Evolutionary conservation across 2,113 vertebrate genomes (phyloP).

Genomic region (Mobula birostris): DNA sequence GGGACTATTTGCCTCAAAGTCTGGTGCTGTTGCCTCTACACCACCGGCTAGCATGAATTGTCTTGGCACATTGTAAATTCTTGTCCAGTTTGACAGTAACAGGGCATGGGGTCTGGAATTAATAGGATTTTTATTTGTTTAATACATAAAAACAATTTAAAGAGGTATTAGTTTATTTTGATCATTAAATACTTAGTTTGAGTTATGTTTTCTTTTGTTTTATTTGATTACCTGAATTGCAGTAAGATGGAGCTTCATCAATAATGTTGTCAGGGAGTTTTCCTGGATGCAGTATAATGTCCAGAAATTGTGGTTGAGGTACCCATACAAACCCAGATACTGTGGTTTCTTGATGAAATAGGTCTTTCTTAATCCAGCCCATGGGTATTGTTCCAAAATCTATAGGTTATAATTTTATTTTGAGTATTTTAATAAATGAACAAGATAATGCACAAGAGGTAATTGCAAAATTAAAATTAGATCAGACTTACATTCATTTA

Average conservation of each 20-base stretch:
- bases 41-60: background rate
- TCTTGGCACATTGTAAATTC: background rate
- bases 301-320: constrained; percentile 31
- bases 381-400: constrained; percentile 31
- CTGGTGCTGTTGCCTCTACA: too few species aligned
- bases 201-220: constrained; percentile 40
- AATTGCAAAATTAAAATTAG: background rate
- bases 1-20: too few species aligned
- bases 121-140: background rate
- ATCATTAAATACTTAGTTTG: background rate
- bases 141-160: background rate
- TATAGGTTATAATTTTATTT: constrained; percentile 22
- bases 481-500: background rate
- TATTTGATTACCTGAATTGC: constrained; percentile 45
- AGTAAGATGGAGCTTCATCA: constrained; percentile 33
- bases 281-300: constrained; percentile 37
- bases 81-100: background rate
- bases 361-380: constrained; percentile 42
- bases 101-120: background rate
- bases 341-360: constrained; percentile 38
- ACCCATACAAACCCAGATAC: constrained; percentile 35
- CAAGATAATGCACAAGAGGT: background rate
- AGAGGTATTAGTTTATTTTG: background rate
- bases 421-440: background rate
- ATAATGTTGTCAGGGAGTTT: constrained; percentile 36